A percentile compares a stretch with the other conserved stretches of the same genome.
Conservation (phyloP, 2,888 invertebrate genomes). For the Melieria crassipennis region DNA sequence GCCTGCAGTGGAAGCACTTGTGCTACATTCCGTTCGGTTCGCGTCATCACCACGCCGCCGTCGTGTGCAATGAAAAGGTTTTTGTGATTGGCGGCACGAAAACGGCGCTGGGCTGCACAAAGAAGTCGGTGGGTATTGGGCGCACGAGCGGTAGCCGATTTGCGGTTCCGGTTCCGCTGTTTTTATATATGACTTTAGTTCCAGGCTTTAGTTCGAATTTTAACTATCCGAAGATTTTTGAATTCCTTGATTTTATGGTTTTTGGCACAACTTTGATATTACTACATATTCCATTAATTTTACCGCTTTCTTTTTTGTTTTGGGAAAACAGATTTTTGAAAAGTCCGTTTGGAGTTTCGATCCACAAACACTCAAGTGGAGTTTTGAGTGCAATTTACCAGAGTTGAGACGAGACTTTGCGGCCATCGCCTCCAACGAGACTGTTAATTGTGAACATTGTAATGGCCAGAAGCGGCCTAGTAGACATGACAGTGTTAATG, state of each 20-base stretch:
- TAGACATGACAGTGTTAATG: conserved; percentile 45
- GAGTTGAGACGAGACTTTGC: conserved; percentile 76
- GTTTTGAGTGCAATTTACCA: conserved; percentile 71
- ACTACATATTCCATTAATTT: too few relatives aligned
- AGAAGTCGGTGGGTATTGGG: conserved; percentile 43
- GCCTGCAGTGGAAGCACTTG: conserved; percentile 74
- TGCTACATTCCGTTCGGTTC: conserved; percentile 76
- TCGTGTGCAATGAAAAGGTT: conserved; percentile 72
- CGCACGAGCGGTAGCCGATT: too few relatives aligned
- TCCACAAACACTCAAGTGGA: conserved; percentile 73
- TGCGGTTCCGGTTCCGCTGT: too few relatives aligned
- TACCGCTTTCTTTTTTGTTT: background rate
- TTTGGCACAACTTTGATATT: background rate
- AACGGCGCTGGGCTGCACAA: conserved; percentile 44
- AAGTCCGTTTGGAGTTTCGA: conserved; percentile 78
- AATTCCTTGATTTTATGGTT: background rate
- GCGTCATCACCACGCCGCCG: conserved; percentile 76
- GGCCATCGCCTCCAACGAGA: conserved; percentile 71
- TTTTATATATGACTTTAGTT: too few relatives aligned
- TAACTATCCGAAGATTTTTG: background rate
- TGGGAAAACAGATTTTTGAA: conserved; percentile 51
- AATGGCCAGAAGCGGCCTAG: conserved; percentile 15
- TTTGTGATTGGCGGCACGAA: conserved; percentile 73
- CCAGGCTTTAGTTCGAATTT: too few relatives aligned
- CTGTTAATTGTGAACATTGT: conserved; percentile 16